Evolutionary conservation across 2,888 invertebrate species (phyloP).

Genomic region (Eupithecia centaureata): DNA sequence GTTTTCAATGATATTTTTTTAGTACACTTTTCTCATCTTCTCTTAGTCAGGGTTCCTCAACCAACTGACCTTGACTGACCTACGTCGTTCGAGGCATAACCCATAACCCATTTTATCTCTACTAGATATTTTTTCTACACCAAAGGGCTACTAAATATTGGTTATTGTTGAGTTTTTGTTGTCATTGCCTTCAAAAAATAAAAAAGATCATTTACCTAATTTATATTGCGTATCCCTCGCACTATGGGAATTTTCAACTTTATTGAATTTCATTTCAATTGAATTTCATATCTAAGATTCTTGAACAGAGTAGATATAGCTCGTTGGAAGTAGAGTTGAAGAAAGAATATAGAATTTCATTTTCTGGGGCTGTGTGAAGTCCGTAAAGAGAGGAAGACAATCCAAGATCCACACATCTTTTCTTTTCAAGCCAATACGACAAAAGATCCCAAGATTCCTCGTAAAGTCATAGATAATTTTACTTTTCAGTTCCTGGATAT

Average conservation of each 20-base stretch:
- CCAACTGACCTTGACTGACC: not conserved
- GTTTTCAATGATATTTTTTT: not conserved
- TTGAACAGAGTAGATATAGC: not conserved
- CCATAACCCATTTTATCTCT: too few relatives aligned
- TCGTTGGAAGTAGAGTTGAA: not conserved
- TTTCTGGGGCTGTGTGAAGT: not conserved
- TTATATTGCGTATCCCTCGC: too few relatives aligned
- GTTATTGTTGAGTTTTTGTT: too few relatives aligned
- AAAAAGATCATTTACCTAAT: too few relatives aligned
- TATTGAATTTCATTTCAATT: too few relatives aligned
- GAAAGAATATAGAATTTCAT: not conserved
- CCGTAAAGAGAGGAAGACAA: not conserved
- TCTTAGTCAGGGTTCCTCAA: not conserved
- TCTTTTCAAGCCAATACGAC: not conserved
- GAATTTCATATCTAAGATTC: too few relatives aligned
- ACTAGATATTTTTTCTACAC: not conserved
- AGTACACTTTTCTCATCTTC: not conserved
- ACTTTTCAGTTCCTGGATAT: constrained; percentile 48
- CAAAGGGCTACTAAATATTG: too few relatives aligned
- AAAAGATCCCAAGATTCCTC: too few relatives aligned
- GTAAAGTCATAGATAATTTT: too few relatives aligned
- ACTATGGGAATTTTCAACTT: too few relatives aligned
- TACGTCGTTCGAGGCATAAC: not conserved
- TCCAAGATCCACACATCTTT: not conserved
- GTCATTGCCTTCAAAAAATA: too few relatives aligned